Evolutionary conservation across 2,113 vertebrate species (phyloP), one percentile per base, ranked within the genome.

Genomic region (Platysteira castanea): DNA sequence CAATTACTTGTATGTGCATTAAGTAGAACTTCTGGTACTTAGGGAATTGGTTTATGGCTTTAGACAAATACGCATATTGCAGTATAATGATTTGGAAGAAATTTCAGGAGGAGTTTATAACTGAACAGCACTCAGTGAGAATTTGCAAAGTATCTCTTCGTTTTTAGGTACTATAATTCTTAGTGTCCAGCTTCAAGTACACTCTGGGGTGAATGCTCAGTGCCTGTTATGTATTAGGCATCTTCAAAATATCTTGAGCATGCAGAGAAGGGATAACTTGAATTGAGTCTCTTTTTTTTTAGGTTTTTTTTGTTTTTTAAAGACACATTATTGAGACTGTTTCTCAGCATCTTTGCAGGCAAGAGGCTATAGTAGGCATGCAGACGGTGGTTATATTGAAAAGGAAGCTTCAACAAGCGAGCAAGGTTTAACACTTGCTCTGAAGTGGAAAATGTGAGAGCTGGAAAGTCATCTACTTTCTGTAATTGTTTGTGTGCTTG

Each of bases 41-140:
- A 18, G 47, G 56, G 53, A 46, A 52, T 30, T 90, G 44, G 33
- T 79, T 47, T 56, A 24, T 80, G 18, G 20, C 35, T 79, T 70
- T 1, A 18, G 17, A 60, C 21, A 79, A 24, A 54, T 69, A 35
- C 2, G 22, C 22, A 33, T 28, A 49, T 15, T 61, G 49, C 15
- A 15, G 11, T 46, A 4, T 57, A 69, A 81, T 56, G 53, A 74
- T 81, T 69, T 69, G 31, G 31, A 87, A 78, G 37, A 78, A 21
- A 61, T 85, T 64, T 88, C 49, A 60, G 22, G 50, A 59, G 44
- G 9, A 47, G 11, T 86, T 82, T 35, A 26, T 64, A 49, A 85
- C 10, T 21, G 27, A 35, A 21, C 53, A 50, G 17, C 0, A 0
- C 27, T 64, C 33, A 27, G 17, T 70, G 37, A 57, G 54, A 78